Evolutionary conservation across 2,797 vertebrate genomes (phyloP).

Genomic region (Botia kubotai): DNA sequence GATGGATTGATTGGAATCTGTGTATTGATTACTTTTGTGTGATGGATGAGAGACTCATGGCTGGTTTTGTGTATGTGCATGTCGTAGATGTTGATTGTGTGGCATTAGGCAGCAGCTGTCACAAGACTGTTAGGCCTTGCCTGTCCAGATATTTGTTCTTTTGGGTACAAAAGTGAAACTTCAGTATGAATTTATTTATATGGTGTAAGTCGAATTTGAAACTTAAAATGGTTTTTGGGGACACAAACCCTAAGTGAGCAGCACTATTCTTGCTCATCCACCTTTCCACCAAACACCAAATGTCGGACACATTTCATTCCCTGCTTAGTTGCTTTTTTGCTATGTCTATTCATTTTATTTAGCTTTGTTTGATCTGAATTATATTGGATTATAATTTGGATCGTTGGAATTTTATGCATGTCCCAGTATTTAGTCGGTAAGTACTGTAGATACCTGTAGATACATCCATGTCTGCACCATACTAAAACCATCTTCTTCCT

Average conservation of each 20-base stretch:
- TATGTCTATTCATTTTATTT: constrained; percentile 21
- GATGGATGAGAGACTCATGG: constrained; percentile 57
- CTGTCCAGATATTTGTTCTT: not conserved
- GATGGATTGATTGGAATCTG: constrained; percentile 70
- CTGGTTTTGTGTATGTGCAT: constrained; percentile 9
- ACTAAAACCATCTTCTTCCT: not conserved
- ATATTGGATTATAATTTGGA: not conserved
- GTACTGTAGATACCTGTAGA: constrained; percentile 8
- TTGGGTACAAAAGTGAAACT: not conserved
- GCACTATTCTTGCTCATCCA: not conserved
- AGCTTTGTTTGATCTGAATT: not conserved
- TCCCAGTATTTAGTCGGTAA: not conserved
- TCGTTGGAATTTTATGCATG: not conserved
- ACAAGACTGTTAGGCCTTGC: constrained; percentile 12
- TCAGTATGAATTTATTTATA: no score
- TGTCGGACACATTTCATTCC: not conserved
- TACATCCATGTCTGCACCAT: not conserved
- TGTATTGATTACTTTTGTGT: constrained; percentile 69
- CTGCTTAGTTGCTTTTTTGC: not conserved
- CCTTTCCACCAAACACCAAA: not conserved
- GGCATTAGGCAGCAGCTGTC: constrained; percentile 27
- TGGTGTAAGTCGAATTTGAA: no score
- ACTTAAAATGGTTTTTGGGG: not conserved
- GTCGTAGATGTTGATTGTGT: constrained; percentile 17
- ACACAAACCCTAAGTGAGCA: not conserved